phyloP scores from a whole-genome alignment of 2,888 invertebrate genomes.

The Leptothorax acervorum region DNA sequence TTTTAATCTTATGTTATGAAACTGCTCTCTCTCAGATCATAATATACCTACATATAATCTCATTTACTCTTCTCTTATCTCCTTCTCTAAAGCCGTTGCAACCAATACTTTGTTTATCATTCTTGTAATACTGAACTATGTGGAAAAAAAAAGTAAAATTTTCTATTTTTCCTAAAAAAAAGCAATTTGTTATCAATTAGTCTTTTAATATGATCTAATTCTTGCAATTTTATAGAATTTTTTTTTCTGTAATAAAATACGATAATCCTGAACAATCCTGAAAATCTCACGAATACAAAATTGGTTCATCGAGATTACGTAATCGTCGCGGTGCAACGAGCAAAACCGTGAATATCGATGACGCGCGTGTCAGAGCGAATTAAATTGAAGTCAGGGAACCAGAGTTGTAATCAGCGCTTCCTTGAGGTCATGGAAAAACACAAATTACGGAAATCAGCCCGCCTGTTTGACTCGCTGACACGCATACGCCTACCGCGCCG shows the following conservation, averaged over 20 bases:
- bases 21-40: not conserved
- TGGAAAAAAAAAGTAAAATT: not conserved
- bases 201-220: not conserved
- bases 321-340: not conserved
- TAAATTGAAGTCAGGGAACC: slow-evolving; percentile 1
- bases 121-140: not conserved
- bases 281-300: not conserved
- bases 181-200: not conserved
- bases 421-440: slow-evolving; percentile 41
- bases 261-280: not conserved
- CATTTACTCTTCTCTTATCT: not conserved
- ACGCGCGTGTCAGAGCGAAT: slow-evolving; percentile 14
- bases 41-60: not conserved
- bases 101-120: not conserved
- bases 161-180: not conserved
- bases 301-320: not conserved
- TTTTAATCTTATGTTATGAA: not conserved
- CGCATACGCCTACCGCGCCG: slow-evolving; percentile 55
- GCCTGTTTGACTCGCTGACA: slow-evolving; percentile 35
- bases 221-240: not conserved
- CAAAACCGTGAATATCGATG: not conserved
- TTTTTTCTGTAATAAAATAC: not conserved
- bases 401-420: not conserved
- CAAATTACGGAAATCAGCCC: slow-evolving; percentile 42
- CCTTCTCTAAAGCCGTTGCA: not conserved